Percentiles rank a stretch among this genome's conserved stretches.
phyloP scores from a whole-genome alignment of 2,888 invertebrate genomes.

The Dicyrtoma fusca region DNA sequence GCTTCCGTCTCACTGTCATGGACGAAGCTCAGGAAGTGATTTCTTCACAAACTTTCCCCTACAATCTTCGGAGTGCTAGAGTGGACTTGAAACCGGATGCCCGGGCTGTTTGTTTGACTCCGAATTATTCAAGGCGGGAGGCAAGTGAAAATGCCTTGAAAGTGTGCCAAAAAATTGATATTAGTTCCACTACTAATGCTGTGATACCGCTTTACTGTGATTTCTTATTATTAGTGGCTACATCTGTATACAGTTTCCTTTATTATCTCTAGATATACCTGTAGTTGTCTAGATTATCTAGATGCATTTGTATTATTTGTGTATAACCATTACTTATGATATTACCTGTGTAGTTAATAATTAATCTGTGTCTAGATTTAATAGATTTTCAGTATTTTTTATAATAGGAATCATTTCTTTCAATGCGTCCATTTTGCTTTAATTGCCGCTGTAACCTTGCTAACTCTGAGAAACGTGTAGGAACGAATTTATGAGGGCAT shows the following conservation, averaged over 20 bases:
- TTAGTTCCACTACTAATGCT: background rate
- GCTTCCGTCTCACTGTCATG: slow-evolving; percentile 44
- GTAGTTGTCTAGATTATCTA: background rate
- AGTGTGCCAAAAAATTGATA: slow-evolving; percentile 42
- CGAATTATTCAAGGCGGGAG: slow-evolving; percentile 44
- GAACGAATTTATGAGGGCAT: too few species aligned
- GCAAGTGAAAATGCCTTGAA: slow-evolving; percentile 37
- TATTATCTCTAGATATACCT: background rate
- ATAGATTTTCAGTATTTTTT: too few species aligned
- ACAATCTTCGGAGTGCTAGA: slow-evolving; percentile 48
- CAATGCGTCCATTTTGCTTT: too few species aligned
- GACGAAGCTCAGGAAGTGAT: slow-evolving; percentile 40
- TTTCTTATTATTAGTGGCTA: background rate
- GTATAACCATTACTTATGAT: too few species aligned
- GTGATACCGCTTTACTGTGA: slow-evolving; percentile 7
- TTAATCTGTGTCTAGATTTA: too few species aligned
- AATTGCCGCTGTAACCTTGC: too few species aligned
- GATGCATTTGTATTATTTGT: too few species aligned
- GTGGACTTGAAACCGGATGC: slow-evolving; percentile 37
- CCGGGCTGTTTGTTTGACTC: slow-evolving; percentile 47
- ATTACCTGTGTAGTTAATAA: too few species aligned
- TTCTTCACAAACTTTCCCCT: slow-evolving; percentile 41
- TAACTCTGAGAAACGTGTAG: too few species aligned
- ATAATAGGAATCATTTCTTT: too few species aligned
- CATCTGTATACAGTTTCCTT: background rate